Conservation (phyloP, 2,888 invertebrate genomes). For the Troides helena region DNA sequence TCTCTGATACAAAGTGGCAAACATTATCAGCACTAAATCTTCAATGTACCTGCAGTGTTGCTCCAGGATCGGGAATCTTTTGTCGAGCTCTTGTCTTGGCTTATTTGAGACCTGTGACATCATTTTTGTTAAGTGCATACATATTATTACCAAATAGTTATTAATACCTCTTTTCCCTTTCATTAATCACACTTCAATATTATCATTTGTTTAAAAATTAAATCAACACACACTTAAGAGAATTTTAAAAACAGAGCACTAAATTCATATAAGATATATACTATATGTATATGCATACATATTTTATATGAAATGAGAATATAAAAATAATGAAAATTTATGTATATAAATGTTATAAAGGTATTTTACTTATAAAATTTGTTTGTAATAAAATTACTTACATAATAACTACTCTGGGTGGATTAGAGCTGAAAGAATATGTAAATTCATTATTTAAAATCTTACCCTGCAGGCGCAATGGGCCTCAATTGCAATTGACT, state of each 20-base stretch:
- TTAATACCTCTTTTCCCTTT: neutral
- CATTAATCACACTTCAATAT: neutral
- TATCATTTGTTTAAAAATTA: neutral
- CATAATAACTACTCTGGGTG: neutral
- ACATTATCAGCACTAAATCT: conserved; percentile 44
- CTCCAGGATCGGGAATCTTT: conserved; percentile 69
- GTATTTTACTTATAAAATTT: neutral
- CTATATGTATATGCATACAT: neutral
- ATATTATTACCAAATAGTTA: conserved; percentile 30
- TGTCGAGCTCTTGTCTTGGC: conserved; percentile 67
- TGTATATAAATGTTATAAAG: neutral
- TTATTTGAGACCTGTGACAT: conserved; percentile 70
- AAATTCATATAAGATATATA: neutral
- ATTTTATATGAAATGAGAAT: neutral
- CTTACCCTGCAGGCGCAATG: conserved; percentile 75
- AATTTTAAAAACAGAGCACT: neutral
- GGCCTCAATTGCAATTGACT: conserved; percentile 70
- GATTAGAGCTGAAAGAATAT: neutral
- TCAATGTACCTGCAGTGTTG: conserved; percentile 62
- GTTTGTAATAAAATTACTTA: neutral
- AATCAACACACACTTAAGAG: neutral
- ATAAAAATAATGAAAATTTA: too few species aligned
- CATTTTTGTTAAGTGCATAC: conserved; percentile 50
- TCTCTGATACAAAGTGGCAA: conserved; percentile 38
- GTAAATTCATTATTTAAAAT: neutral